A percentile compares a stretch with the other conserved stretches of the same genome.
Evolutionary conservation across 2,113 vertebrate species (phyloP).

Genomic region (Gymnarchus niloticus): DNA sequence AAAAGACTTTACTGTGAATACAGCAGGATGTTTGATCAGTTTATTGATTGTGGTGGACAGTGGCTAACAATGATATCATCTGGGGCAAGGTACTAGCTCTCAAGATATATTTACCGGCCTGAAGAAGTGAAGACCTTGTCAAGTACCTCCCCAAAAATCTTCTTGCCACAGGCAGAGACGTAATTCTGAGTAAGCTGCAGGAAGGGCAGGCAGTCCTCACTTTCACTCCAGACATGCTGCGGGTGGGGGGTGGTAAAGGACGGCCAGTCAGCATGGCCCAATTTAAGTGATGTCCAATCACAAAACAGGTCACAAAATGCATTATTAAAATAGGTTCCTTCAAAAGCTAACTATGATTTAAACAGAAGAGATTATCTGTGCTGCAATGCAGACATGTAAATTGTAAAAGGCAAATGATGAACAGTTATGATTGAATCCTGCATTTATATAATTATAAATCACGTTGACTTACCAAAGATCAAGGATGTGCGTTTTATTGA

Average conservation of each 20-base stretch:
- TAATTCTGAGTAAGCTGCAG: conserved; percentile 95
- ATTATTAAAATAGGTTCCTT: too few relatives aligned
- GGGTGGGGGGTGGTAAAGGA: not conserved
- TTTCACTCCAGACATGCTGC: conserved; percentile 97
- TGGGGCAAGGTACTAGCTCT: conserved; percentile 1
- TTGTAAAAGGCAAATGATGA: too few relatives aligned
- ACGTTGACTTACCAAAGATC: not conserved
- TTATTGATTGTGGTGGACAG: not conserved
- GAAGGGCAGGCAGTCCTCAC: conserved; percentile 95
- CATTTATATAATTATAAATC: not conserved
- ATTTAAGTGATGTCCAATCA: not conserved
- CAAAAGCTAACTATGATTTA: too few relatives aligned
- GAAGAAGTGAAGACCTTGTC: conserved; percentile 99
- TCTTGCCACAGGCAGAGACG: conserved; percentile 96
- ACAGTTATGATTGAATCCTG: too few relatives aligned
- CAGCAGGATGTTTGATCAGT: not conserved
- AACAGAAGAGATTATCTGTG: too few relatives aligned
- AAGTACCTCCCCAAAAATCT: conserved; percentile 92
- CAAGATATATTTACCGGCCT: conserved; percentile 75
- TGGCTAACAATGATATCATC: not conserved
- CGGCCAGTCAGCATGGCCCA: conserved; percentile 25
- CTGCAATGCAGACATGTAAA: too few relatives aligned
- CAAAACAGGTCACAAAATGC: not conserved
- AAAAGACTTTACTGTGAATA: not conserved
- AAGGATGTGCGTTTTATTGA: not conserved